phyloP scores from a whole-genome alignment of 2,888 invertebrate genomes.

The Melanophora roralis region DNA sequence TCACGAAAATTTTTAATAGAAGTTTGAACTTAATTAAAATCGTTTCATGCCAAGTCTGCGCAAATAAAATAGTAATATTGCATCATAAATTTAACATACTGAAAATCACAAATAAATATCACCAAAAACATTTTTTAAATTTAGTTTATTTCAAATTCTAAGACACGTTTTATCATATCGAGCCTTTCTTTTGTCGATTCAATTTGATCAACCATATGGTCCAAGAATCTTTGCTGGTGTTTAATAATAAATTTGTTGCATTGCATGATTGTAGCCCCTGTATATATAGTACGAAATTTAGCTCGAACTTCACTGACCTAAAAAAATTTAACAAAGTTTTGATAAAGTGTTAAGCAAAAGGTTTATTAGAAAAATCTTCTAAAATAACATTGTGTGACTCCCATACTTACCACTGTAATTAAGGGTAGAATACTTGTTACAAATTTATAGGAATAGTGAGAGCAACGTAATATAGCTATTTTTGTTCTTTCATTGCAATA shows the following conservation, averaged over 20 bases:
- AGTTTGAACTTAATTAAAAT: constrained; percentile 64
- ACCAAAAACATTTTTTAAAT: neutral
- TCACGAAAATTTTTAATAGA: constrained; percentile 72
- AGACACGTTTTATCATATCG: constrained; percentile 77
- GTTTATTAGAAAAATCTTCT: no score
- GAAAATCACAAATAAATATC: neutral
- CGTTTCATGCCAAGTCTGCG: no score
- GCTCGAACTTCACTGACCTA: constrained; percentile 81
- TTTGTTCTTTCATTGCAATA: constrained; percentile 87
- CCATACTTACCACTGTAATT: constrained; percentile 79
- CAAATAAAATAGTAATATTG: neutral
- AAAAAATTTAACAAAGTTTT: constrained; percentile 33
- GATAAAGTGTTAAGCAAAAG: neutral
- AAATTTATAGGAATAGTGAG: constrained; percentile 87
- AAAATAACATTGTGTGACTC: no score
- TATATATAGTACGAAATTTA: constrained; percentile 82
- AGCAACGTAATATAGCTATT: constrained; percentile 84
- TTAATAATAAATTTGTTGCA: constrained; percentile 85
- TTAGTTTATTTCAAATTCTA: constrained; percentile 71
- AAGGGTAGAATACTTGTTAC: constrained; percentile 84
- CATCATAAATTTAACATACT: constrained; percentile 3
- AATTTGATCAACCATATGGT: constrained; percentile 81
- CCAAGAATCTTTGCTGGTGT: constrained; percentile 83
- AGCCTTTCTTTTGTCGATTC: constrained; percentile 82
- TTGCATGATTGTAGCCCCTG: constrained; percentile 87